These are phyloP conservation scores for Coregonus sp. DNA, from an alignment of 2,797 vertebrate genomes.

Conservation along the genomic window DNA sequence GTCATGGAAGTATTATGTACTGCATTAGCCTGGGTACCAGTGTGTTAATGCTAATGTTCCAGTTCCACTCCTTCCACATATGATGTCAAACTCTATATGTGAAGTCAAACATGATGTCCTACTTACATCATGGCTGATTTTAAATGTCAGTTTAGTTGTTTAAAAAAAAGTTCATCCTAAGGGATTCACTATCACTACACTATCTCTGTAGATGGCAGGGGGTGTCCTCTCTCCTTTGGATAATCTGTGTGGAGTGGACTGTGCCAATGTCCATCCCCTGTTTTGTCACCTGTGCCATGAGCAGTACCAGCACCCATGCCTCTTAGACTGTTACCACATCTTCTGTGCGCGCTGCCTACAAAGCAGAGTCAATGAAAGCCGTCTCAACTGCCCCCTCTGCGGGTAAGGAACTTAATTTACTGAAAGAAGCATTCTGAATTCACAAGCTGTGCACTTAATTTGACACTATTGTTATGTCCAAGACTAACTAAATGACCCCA, in stretches of 20 bases:
- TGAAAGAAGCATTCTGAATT: neutral
- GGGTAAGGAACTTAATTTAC: constrained; percentile 73
- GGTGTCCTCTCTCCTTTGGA: constrained; percentile 80
- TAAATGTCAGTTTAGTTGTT: neutral
- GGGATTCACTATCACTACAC: neutral
- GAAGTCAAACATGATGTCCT: neutral
- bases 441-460: neutral
- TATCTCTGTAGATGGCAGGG: constrained; percentile 80
- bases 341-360: constrained; percentile 88
- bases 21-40: neutral
- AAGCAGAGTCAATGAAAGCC: constrained; percentile 78
- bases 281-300: constrained; percentile 87
- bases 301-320: constrained; percentile 86
- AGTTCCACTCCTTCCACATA: neutral
- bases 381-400: constrained; percentile 86
- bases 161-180: neutral
- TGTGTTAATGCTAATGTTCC: no score
- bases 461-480: no score
- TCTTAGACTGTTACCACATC: constrained; percentile 92
- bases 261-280: constrained; percentile 82
- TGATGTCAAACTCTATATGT: neutral
- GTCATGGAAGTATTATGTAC: neutral
- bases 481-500: no score
- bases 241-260: constrained; percentile 75
- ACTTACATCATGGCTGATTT: neutral